Percentiles rank a stretch among this genome's conserved stretches.
These are phyloP conservation scores for Prunella strophiata DNA, from an alignment of 2,797 vertebrate genomes.

Conservation along the genomic window DNA sequence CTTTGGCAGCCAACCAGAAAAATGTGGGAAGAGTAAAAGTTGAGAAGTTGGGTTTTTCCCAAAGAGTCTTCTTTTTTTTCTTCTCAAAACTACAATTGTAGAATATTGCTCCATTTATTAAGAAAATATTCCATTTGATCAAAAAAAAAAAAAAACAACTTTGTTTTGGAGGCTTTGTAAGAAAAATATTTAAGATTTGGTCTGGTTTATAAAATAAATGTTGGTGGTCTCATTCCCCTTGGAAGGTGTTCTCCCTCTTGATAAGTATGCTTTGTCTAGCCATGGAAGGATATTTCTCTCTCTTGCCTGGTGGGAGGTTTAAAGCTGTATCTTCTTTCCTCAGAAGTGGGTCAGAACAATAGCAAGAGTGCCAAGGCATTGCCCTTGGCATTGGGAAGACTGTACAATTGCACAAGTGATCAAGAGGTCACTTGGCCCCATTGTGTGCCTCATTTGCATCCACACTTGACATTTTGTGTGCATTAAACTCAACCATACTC, in stretches of 20 bases:
- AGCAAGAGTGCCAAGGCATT: not conserved
- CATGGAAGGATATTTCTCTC: not conserved
- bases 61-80: not conserved
- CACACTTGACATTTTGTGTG: not conserved
- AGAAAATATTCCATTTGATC: not conserved
- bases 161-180: not conserved
- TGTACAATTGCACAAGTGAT: not conserved
- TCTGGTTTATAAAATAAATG: not conserved
- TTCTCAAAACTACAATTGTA: not conserved
- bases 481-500: not conserved
- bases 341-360: not conserved
- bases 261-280: not conserved
- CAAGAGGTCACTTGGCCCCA: not conserved
- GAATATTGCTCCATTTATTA: not conserved
- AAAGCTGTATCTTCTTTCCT: not conserved
- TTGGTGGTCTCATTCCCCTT: not conserved
- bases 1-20: not conserved
- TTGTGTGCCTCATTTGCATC: not conserved
- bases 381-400: not conserved
- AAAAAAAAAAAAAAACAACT: not conserved
- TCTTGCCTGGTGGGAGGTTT: not conserved
- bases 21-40: not conserved
- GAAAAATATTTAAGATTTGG: not conserved
- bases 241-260: not conserved
- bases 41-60: not conserved